Conservation (phyloP, 2,113 vertebrate species). For the Desmodus rotundus region DNA sequence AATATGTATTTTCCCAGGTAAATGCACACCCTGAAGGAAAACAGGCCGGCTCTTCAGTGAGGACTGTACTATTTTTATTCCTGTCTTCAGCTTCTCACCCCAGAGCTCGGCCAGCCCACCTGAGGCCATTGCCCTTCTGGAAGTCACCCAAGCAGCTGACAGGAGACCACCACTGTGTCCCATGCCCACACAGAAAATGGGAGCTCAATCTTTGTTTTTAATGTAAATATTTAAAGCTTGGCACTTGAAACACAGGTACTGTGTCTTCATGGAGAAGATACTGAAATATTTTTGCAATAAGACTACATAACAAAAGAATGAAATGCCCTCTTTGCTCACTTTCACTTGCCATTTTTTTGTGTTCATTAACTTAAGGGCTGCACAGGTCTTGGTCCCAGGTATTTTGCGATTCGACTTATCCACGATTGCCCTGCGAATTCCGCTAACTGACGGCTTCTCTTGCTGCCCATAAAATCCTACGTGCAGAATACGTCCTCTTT, state of each 20-base stretch:
- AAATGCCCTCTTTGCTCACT: conserved; percentile 27
- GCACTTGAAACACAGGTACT: conserved; percentile 52
- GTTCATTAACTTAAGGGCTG: background rate
- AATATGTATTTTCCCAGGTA: conserved; percentile 66
- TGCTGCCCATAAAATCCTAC: conserved; percentile 51
- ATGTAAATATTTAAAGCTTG: conserved; percentile 66
- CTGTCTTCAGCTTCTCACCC: conserved; percentile 63
- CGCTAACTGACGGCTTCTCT: conserved; percentile 52
- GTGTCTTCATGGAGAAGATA: conserved; percentile 20
- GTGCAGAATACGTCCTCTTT: conserved; percentile 65
- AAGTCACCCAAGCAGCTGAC: conserved; percentile 45
- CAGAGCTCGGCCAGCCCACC: conserved; percentile 64
- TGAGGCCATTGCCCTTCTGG: conserved; percentile 66
- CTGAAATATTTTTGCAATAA: background rate
- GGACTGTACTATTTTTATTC: conserved; percentile 62
- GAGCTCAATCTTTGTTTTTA: conserved; percentile 72
- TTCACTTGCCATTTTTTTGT: background rate
- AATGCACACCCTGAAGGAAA: conserved; percentile 72
- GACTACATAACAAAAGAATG: conserved; percentile 49
- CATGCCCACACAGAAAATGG: conserved; percentile 72
- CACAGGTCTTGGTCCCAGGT: background rate
- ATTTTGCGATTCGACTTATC: conserved; percentile 61
- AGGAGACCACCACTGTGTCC: conserved; percentile 45
- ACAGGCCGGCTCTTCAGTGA: conserved; percentile 40
- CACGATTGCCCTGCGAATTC: conserved; percentile 62